Conservation (phyloP, 2,113 vertebrate genomes). For the Ciconia maguari region DNA sequence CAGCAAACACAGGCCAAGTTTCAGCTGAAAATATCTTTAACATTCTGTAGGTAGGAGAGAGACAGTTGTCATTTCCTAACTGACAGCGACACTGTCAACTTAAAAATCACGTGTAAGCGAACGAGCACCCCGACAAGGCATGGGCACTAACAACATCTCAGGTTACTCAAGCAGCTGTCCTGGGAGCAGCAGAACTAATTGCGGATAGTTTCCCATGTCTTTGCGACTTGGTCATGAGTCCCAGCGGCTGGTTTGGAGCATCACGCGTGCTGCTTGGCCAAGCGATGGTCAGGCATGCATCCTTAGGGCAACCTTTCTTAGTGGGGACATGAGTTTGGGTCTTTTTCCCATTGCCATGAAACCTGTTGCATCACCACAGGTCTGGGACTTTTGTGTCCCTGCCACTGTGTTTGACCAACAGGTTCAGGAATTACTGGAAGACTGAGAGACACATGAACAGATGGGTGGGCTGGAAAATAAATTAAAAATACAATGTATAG, state of each 20-base stretch:
- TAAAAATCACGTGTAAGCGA: neutral
- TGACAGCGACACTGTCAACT: neutral
- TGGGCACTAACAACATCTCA: neutral
- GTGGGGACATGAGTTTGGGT: neutral
- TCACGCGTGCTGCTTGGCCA: rapidly evolving
- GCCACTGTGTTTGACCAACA: neutral
- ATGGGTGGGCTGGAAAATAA: neutral
- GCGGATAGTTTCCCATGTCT: neutral
- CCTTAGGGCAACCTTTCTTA: neutral
- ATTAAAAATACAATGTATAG: neutral
- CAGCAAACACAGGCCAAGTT: neutral
- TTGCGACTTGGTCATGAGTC: neutral
- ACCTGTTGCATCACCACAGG: neutral
- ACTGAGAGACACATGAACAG: neutral
- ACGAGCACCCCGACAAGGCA: neutral
- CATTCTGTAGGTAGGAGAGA: neutral
- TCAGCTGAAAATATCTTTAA: neutral
- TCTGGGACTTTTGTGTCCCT: neutral
- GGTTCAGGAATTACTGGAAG: neutral
- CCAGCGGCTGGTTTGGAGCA: neutral
- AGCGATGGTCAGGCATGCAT: neutral
- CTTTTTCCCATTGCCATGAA: neutral
- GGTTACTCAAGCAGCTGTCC: neutral
- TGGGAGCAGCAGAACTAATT: neutral
- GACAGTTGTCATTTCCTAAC: slow-evolving; percentile 21